phyloP scores from a whole-genome alignment of 2,888 invertebrate species.

The Julus scanicus region DNA sequence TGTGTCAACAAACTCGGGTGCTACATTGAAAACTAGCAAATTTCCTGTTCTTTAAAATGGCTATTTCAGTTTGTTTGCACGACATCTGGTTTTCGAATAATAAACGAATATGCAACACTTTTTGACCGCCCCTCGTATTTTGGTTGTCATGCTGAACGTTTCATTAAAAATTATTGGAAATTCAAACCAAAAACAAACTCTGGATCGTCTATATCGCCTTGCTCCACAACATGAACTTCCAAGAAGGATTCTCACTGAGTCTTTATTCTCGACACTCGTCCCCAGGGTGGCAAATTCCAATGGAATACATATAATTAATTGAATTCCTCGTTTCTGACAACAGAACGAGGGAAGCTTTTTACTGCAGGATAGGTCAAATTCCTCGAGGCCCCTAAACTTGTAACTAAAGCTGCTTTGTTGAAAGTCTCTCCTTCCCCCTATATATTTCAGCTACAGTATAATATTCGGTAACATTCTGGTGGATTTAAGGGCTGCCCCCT shows the following conservation, averaged over 20 bases:
- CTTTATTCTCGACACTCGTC: not conserved
- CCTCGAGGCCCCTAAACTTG: not conserved
- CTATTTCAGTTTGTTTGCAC: too few species aligned
- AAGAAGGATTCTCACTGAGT: not conserved
- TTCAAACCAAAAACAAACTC: too few species aligned
- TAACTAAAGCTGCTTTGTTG: not conserved
- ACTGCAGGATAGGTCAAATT: not conserved
- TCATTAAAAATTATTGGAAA: too few species aligned
- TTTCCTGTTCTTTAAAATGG: too few species aligned
- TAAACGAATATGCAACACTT: too few species aligned
- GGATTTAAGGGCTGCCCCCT: not conserved
- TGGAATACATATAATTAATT: constrained; percentile 15
- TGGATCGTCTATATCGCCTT: too few species aligned
- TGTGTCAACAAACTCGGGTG: too few species aligned
- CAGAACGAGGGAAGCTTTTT: not conserved
- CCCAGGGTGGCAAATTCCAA: not conserved
- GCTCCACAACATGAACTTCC: too few species aligned
- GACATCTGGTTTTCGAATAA: too few species aligned
- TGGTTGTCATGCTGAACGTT: too few species aligned
- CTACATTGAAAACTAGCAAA: too few species aligned
- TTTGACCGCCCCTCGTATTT: too few species aligned
- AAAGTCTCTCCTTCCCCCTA: not conserved
- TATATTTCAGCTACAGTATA: not conserved
- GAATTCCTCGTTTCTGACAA: not conserved
- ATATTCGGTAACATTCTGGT: not conserved